Evolutionary conservation across 2,113 vertebrate species (phyloP).

Genomic region (Cichladusa arquata): DNA sequence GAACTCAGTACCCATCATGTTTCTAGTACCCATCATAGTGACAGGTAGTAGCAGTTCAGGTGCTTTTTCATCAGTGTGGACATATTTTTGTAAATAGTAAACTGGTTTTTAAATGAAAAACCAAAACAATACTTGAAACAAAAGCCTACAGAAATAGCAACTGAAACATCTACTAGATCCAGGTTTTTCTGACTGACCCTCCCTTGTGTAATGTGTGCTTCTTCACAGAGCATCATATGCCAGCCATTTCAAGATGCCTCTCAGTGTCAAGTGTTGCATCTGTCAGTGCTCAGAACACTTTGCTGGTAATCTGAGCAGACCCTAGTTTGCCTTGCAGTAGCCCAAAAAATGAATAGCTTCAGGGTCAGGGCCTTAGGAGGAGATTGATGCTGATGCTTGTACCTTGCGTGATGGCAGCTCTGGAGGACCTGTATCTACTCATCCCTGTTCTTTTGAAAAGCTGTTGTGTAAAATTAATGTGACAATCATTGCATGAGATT

Average conservation of each 20-base stretch:
- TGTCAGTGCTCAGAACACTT: not conserved
- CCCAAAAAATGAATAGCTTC: not conserved
- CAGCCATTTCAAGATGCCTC: not conserved
- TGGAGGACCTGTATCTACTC: not conserved
- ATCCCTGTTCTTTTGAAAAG: not conserved
- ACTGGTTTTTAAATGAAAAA: not conserved
- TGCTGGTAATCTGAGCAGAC: not conserved
- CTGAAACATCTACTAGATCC: not conserved
- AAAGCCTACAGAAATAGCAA: not conserved
- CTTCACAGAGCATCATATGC: not conserved
- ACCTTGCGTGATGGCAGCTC: not conserved
- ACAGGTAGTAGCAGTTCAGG: not conserved
- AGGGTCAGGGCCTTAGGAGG: not conserved
- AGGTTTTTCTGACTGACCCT: not conserved
- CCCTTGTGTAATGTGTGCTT: not conserved
- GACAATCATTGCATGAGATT: not conserved
- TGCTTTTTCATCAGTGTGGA: not conserved
- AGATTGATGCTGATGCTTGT: not conserved
- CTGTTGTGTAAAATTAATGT: not conserved
- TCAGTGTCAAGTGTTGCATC: not conserved
- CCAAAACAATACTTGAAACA: not conserved
- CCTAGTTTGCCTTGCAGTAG: not conserved
- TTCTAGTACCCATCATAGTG: not conserved
- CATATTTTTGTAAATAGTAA: not conserved
- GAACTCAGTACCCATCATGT: not conserved